phyloP scores from a whole-genome alignment of 2,888 invertebrate genomes.

The Trypoxylon attenuatum region DNA sequence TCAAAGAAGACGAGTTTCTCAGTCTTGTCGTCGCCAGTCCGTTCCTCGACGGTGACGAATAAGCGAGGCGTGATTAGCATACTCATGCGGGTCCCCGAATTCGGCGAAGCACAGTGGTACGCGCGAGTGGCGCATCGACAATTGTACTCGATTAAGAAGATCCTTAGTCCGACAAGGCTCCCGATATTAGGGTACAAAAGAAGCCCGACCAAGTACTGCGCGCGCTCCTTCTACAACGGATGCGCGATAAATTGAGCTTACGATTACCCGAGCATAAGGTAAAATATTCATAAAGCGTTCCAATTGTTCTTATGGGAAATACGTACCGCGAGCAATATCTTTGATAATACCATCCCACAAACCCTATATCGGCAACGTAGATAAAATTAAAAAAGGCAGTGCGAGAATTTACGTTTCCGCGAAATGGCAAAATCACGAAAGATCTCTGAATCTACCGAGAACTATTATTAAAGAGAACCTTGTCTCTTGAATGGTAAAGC shows the following conservation, averaged over 20 bases:
- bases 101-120: constrained; percentile 55
- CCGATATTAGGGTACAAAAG: constrained; percentile 32
- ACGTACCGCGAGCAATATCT: too few relatives aligned
- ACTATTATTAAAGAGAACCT: too few relatives aligned
- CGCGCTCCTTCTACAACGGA: constrained; percentile 10
- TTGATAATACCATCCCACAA: too few relatives aligned
- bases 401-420: too few relatives aligned
- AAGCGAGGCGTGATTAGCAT: constrained; percentile 51
- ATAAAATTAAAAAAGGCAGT: too few relatives aligned
- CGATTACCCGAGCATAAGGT: not conserved
- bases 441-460: too few relatives aligned
- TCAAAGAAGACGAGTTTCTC: constrained; percentile 43
- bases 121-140: constrained; percentile 73
- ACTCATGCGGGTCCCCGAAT: constrained; percentile 54
- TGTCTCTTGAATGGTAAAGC: too few relatives aligned
- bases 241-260: constrained; percentile 7
- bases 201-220: constrained; percentile 27
- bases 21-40: constrained; percentile 20
- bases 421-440: too few relatives aligned
- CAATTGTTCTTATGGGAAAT: too few relatives aligned
- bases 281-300: too few relatives aligned
- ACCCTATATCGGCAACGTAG: too few relatives aligned
- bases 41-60: constrained; percentile 44
- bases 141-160: constrained; percentile 45
- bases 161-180: too few relatives aligned